Conservation (phyloP, 2,113 vertebrate species). For the Poicephalus meyeri region DNA sequence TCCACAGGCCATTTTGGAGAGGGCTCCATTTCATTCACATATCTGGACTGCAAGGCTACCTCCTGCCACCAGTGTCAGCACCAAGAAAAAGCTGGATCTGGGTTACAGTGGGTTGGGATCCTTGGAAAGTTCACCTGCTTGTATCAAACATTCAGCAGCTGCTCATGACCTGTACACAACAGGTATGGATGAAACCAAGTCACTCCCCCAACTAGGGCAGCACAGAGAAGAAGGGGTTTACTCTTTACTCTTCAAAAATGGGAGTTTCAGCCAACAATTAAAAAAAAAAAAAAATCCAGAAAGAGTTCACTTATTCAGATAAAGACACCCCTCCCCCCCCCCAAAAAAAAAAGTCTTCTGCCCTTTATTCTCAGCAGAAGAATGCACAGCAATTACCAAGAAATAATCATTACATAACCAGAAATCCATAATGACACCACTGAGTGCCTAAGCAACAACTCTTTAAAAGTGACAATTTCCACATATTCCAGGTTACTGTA, state of each 20-base stretch:
- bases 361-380: not conserved
- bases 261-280: not conserved
- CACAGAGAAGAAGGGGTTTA: not conserved
- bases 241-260: not conserved
- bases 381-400: not conserved
- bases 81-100: accelerated
- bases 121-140: not conserved
- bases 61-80: not conserved
- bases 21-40: not conserved
- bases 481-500: not conserved
- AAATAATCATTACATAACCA: not conserved
- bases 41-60: not conserved
- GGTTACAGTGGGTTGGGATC: not conserved
- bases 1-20: not conserved
- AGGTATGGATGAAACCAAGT: not conserved
- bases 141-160: not conserved
- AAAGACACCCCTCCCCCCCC: not conserved
- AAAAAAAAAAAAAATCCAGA: not conserved
- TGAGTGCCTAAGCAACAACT: not conserved
- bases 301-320: not conserved
- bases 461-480: not conserved
- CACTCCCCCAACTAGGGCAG: not conserved
- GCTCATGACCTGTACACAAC: accelerated
- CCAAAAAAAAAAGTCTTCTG: not conserved
- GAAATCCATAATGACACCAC: not conserved